These are phyloP conservation scores for Hephaestus fuliginosus DNA, from an alignment of 2,797 vertebrate genomes.

Conservation along the genomic window DNA sequence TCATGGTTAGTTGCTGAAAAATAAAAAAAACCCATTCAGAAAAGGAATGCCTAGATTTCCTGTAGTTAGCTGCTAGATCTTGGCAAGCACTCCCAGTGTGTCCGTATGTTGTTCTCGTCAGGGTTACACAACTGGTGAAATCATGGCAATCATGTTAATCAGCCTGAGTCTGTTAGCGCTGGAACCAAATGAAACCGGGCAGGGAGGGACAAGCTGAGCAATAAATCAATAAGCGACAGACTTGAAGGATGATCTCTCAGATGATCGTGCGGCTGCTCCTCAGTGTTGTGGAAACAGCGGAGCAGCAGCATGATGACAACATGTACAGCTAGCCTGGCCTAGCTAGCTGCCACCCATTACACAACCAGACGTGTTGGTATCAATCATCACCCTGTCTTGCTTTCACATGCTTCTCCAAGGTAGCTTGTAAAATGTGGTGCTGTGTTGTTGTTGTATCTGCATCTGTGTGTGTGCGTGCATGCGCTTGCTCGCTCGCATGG, in stretches of 20 bases:
- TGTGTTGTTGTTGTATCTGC: conserved; percentile 27
- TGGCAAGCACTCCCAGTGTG: conserved; percentile 14
- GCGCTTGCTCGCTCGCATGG: not conserved
- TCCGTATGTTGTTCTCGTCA: conserved; percentile 3
- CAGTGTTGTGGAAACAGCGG: conserved; percentile 41
- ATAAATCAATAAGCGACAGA: conserved; percentile 37
- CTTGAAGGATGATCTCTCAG: conserved; percentile 15
- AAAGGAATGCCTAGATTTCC: conserved; percentile 9
- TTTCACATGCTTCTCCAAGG: conserved; percentile 42
- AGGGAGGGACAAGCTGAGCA: not conserved
- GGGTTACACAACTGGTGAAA: conserved; percentile 14
- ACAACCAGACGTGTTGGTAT: conserved; percentile 43
- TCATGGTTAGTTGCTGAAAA: conserved; percentile 36
- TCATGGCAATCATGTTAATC: conserved; percentile 9
- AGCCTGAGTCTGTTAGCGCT: conserved; percentile 9
- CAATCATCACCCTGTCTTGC: conserved; percentile 49
- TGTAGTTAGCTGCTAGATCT: conserved; percentile 6
- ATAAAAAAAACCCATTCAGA: conserved; percentile 31
- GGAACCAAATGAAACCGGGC: not conserved
- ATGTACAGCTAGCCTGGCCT: conserved; percentile 6
- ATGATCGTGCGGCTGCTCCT: conserved; percentile 18
- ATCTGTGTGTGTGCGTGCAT: conserved; percentile 18
- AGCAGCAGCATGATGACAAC: conserved; percentile 32
- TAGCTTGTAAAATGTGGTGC: conserved; percentile 48
- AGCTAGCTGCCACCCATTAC: conserved; percentile 13